These are phyloP conservation scores for Agelastica alni DNA, from an alignment of 2,888 invertebrate genomes.

Conservation along the genomic window DNA sequence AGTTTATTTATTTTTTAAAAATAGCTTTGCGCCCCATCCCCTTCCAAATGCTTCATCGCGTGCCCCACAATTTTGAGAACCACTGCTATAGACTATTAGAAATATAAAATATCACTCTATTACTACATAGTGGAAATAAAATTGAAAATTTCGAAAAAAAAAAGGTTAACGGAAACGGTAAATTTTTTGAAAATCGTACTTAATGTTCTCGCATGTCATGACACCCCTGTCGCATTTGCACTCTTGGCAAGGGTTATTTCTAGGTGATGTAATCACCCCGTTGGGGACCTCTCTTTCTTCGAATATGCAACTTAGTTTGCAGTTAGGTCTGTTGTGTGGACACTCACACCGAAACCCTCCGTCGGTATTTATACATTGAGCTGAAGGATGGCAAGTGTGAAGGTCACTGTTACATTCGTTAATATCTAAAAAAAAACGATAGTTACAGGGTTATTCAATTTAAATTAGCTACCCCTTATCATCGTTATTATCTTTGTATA, in stretches of 20 bases:
- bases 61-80: too few species aligned
- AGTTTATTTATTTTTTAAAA: too few species aligned
- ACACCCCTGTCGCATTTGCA: slow-evolving; percentile 65
- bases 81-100: too few species aligned
- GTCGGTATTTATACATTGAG: slow-evolving; percentile 78
- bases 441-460: too few species aligned
- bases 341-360: slow-evolving; percentile 82
- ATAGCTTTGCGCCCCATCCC: too few species aligned
- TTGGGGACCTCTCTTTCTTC: slow-evolving; percentile 67
- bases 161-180: neutral
- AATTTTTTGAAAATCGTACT: slow-evolving; percentile 55
- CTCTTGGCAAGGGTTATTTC: slow-evolving; percentile 56
- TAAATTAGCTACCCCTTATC: too few species aligned
- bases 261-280: slow-evolving; percentile 60
- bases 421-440: slow-evolving; percentile 75
- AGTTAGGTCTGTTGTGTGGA: slow-evolving; percentile 56
- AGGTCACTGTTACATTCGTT: slow-evolving; percentile 79
- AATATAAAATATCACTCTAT: neutral
- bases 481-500: too few species aligned
- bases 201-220: slow-evolving; percentile 68
- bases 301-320: slow-evolving; percentile 76
- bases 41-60: too few species aligned
- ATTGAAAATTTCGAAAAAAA: neutral
- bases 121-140: neutral
- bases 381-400: slow-evolving; percentile 80